phyloP scores from a whole-genome alignment of 2,113 vertebrate genomes.

The Gila orcuttii region DNA sequence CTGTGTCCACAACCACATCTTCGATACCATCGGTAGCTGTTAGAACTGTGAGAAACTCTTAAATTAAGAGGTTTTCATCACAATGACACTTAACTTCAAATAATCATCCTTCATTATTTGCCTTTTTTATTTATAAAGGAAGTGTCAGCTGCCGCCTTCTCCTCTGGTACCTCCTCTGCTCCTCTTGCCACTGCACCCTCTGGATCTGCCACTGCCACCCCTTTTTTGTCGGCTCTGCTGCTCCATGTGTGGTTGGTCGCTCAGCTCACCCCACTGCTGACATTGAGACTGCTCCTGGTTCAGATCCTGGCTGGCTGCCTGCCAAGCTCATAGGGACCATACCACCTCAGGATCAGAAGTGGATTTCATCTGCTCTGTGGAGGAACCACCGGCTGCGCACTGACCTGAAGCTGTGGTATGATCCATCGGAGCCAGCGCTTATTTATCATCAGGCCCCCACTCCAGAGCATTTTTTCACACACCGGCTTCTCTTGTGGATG shows the following conservation, averaged over 20 bases:
- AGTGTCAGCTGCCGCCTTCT: neutral
- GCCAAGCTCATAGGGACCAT: neutral
- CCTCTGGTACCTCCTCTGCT: neutral
- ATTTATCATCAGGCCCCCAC: no score
- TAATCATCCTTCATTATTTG: no score
- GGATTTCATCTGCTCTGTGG: neutral
- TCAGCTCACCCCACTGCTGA: neutral
- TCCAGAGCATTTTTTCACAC: no score
- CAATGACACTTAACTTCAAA: neutral
- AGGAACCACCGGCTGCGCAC: neutral
- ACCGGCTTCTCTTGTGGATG: no score
- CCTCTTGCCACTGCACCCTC: neutral
- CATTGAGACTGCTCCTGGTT: neutral
- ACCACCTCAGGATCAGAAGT: neutral
- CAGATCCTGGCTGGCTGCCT: neutral
- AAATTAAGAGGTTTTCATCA: neutral
- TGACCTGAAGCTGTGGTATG: neutral
- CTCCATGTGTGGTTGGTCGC: neutral
- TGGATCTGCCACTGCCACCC: neutral
- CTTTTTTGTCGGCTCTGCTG: neutral
- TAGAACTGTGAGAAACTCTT: slow-evolving; percentile 2
- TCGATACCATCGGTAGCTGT: no score
- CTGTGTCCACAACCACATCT: no score
- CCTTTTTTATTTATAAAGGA: neutral
- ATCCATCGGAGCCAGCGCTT: no score